A percentile compares a stretch with the other conserved stretches of the same genome.
Conservation (phyloP, 2,797 vertebrate genomes). For the Ptychadena robeensis region DNA sequence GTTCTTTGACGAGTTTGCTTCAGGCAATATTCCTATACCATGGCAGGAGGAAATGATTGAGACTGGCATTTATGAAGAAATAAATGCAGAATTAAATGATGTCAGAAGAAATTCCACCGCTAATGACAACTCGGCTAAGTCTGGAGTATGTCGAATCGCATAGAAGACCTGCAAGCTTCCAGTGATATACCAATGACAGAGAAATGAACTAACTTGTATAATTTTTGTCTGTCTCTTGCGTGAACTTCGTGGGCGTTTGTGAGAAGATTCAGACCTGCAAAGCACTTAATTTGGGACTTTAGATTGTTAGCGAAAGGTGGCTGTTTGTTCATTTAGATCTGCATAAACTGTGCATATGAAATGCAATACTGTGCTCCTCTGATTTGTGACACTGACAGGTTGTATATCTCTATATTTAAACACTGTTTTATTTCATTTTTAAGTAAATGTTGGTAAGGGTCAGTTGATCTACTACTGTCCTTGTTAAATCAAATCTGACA, state of each 20-base stretch:
- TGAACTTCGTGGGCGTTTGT: slow-evolving; percentile 13
- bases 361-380: not conserved
- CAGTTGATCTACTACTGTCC: not conserved
- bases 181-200: not conserved
- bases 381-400: not conserved
- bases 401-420: too few relatives aligned
- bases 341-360: not conserved
- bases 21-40: slow-evolving; percentile 85
- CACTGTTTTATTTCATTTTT: too few relatives aligned
- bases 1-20: slow-evolving; percentile 86
- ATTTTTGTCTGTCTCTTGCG: slow-evolving; percentile 19
- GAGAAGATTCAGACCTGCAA: slow-evolving; percentile 14
- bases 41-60: slow-evolving; percentile 95
- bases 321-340: not conserved
- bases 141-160: slow-evolving; percentile 83
- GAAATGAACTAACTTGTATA: slow-evolving; percentile 24
- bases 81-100: slow-evolving; percentile 80
- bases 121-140: slow-evolving; percentile 78
- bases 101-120: slow-evolving; percentile 78
- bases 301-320: not conserved
- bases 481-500: not conserved
- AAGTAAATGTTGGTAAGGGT: too few relatives aligned
- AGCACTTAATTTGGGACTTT: slow-evolving; percentile 11
- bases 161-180: slow-evolving; percentile 53
- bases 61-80: slow-evolving; percentile 83